Evolutionary conservation across 1,140 invertebrate genomes (phyloP), one percentile per base, ranked within the genome.

Genomic region (Lepidotrigona ventralis): DNA sequence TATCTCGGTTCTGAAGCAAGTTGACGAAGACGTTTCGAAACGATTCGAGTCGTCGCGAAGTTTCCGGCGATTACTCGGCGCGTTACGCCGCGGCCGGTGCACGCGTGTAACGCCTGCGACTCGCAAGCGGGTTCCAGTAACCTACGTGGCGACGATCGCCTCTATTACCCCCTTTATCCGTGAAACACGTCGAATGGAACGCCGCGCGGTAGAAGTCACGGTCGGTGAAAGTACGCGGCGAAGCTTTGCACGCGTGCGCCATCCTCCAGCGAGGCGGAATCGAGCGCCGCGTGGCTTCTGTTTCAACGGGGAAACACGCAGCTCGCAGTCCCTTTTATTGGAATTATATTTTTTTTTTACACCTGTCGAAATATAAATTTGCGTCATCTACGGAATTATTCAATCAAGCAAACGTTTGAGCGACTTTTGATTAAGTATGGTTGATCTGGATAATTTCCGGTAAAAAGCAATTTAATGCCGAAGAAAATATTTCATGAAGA

Each of bases 211-310:
- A 85, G 88, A 89, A 91, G 89, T 93, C 90, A 91, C 89, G 90
- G 89, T 92, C 88, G 91, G 92, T 93, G 92, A 93, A 93, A 93
- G 91, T 93, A 91, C 85, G 84, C 73, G 54, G 29, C 53, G 75
- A 23, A 46, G 46, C 63, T 68, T 46, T 74, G 58, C 79, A 76
- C 76, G 74, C 81, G n/a, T 66, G 66, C 53, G 81, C 54, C 81
- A 53, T 82, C 81, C 19, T 33, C 46, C 46, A 70, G 64, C 75
- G 54, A 71, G 84, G 46, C 76, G 69, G 82, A 83, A 79, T 79
- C 69, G 69, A 79, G 39, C 66, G 39, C 75, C 39, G 39, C 72
- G 26, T 29, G 66, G n/a, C 60, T 66, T 26, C 11, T 54, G 19
- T 15, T 60, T 17, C 3, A 29, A 56, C 51, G 51, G 26, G 5